These are phyloP conservation scores for Neotoxoptera formosana DNA, from an alignment of 1,140 invertebrate genomes.

Conservation along the genomic window DNA sequence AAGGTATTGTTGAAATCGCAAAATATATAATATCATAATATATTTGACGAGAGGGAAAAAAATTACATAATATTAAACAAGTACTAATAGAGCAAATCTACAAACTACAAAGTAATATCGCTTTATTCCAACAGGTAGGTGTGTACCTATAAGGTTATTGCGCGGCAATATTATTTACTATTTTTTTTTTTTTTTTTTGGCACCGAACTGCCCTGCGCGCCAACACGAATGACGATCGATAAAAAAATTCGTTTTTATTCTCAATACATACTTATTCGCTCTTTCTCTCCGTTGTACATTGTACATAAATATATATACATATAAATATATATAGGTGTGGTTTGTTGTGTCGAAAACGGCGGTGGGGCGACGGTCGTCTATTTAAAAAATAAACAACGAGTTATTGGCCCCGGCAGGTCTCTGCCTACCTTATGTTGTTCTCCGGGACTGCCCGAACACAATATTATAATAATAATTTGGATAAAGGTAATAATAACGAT, in stretches of 20 bases:
- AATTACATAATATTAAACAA: not conserved
- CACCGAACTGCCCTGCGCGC: not conserved
- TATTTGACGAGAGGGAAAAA: not conserved
- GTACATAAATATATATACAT: too few species aligned
- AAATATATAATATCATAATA: not conserved
- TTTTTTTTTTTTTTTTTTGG: not conserved
- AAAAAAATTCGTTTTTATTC: not conserved
- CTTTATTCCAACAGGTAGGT: not conserved
- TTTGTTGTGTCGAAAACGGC: not conserved
- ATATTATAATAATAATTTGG: conserved; percentile 44
- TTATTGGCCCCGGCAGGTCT: conserved; percentile 56
- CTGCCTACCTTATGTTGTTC: conserved; percentile 33
- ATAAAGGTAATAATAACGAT: conserved; percentile 49
- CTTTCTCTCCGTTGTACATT: not conserved
- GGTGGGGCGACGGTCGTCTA: not conserved
- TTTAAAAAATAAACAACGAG: conserved; percentile 52
- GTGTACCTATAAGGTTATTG: not conserved
- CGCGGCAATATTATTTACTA: not conserved
- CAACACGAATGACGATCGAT: not conserved
- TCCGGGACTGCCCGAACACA: not conserved
- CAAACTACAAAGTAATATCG: not conserved
- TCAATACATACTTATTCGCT: not conserved
- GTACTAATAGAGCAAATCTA: not conserved
- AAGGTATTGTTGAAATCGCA: not conserved
- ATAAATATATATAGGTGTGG: not conserved